These are phyloP conservation scores for Ypsolopha scabrella DNA, from an alignment of 2,888 invertebrate genomes.

Conservation along the genomic window DNA sequence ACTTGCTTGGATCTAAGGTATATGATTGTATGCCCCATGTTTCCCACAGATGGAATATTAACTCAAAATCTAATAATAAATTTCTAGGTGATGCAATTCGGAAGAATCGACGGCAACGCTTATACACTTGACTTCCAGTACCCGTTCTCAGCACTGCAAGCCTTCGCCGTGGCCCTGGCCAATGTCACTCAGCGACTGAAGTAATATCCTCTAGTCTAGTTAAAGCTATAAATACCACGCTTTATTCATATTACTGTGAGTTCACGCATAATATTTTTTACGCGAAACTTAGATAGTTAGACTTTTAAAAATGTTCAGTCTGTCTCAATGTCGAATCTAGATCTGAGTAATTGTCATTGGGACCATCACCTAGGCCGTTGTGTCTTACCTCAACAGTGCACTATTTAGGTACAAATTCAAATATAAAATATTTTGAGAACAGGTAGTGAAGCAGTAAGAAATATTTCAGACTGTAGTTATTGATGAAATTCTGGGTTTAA, in stretches of 20 bases:
- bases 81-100: constrained; percentile 98
- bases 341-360: constrained; percentile 15
- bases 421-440: constrained; percentile 25
- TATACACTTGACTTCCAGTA: constrained; percentile 99
- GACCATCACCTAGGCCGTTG: constrained; percentile 17
- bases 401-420: constrained; percentile 22
- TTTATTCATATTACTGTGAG: constrained; percentile 8
- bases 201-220: constrained; percentile 47
- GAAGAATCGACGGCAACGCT: constrained; percentile 97
- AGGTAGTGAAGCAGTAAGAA: constrained; percentile 11
- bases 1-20: too few species aligned
- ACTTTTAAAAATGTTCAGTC: constrained; percentile 33
- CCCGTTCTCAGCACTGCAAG: constrained; percentile 98
- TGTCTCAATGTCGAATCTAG: constrained; percentile 20
- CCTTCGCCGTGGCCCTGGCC: constrained; percentile 97
- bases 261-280: constrained; percentile 44
- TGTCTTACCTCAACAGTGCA: constrained; percentile 20
- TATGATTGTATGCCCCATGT: too few species aligned
- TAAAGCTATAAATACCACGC: neutral
- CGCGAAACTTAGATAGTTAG: constrained; percentile 55
- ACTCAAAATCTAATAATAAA: too few species aligned
- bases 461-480: constrained; percentile 8
- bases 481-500: constrained; percentile 9
- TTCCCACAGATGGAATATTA: too few species aligned
- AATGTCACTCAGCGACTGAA: constrained; percentile 96